Conservation (phyloP, 1,140 invertebrate species). For the Drosophila dunni region DNA sequence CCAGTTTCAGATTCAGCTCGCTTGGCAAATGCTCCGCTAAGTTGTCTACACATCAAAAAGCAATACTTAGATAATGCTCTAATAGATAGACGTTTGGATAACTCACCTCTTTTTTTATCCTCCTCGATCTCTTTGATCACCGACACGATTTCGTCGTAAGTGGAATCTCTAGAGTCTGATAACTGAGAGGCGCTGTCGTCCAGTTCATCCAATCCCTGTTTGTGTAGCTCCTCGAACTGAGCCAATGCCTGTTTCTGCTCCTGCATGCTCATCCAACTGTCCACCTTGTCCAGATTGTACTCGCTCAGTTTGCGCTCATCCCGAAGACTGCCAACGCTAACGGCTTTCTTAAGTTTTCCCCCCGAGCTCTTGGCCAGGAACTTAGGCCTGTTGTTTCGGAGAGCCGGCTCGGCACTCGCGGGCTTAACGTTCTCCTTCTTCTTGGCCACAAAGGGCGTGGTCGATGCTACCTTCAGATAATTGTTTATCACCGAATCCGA, state of each 20-base stretch:
- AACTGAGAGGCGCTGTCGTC: constrained; percentile 68
- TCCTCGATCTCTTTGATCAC: constrained; percentile 84
- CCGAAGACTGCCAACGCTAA: constrained; percentile 65
- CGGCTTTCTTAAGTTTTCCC: constrained; percentile 70
- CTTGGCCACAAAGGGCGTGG: constrained; percentile 64
- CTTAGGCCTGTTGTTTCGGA: constrained; percentile 31
- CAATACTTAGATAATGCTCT: background rate
- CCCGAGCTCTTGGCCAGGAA: constrained; percentile 18
- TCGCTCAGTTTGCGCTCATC: constrained; percentile 79
- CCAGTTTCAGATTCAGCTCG: constrained; percentile 69
- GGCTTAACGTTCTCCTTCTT: constrained; percentile 80
- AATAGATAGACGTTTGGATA: too few species aligned
- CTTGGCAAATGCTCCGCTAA: constrained; percentile 67
- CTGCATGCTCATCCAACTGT: constrained; percentile 83
- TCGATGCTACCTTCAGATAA: constrained; percentile 67
- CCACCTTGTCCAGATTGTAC: constrained; percentile 84
- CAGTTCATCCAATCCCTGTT: constrained; percentile 51
- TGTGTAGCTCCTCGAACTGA: constrained; percentile 62
- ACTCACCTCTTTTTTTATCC: constrained; percentile 75
- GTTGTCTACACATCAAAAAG: constrained; percentile 53
- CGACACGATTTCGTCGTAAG: constrained; percentile 82
- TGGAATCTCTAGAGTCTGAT: constrained; percentile 75
- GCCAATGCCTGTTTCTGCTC: constrained; percentile 65
- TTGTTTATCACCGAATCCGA: constrained; percentile 78
- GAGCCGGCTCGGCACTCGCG: constrained; percentile 44